These are phyloP conservation scores for Myxocyprinus asiaticus DNA, from an alignment of 2,113 vertebrate species.

Conservation along the genomic window DNA sequence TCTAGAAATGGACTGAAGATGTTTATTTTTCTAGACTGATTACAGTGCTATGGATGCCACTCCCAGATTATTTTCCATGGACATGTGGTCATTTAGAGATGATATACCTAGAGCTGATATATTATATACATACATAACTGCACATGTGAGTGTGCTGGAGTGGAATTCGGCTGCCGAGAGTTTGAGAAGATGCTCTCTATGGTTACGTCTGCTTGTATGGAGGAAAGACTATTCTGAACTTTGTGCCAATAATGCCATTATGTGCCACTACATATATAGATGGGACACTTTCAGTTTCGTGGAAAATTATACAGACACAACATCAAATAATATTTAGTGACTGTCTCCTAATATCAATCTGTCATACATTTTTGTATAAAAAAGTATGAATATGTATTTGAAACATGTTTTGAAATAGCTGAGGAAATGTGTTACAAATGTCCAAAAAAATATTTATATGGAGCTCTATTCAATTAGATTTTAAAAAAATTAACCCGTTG, in stretches of 20 bases:
- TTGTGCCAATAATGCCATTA: conserved; percentile 99
- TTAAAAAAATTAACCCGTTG: conserved; percentile 52
- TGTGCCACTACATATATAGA: conserved; percentile 91
- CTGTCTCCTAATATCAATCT: conserved; percentile 69
- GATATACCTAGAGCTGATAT: conserved; percentile 66
- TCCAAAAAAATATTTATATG: conserved; percentile 73
- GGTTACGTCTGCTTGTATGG: conserved; percentile 67
- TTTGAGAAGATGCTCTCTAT: conserved; percentile 57
- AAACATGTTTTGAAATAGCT: conserved; percentile 76
- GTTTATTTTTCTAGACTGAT: conserved; percentile 98
- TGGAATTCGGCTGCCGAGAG: conserved; percentile 53
- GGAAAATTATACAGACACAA: conserved; percentile 66
- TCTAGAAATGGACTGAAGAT: conserved; percentile 87
- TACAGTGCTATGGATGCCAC: conserved; percentile 66
- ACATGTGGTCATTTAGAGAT: conserved; percentile 69
- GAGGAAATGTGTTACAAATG: conserved; percentile 71
- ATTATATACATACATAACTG: conserved; percentile 67
- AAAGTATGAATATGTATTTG: conserved; percentile 72
- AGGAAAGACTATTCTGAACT: conserved; percentile 86
- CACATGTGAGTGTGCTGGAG: conserved; percentile 59
- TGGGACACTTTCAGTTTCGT: conserved; percentile 65
- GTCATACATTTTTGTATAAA: conserved; percentile 62
- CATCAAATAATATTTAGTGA: conserved; percentile 63
- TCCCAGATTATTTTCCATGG: conserved; percentile 69
- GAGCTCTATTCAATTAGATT: conserved; percentile 64